Evolutionary conservation across 2,797 vertebrate species (phyloP), one percentile per base, ranked within the genome.

Genomic region (Catharus ustulatus): DNA sequence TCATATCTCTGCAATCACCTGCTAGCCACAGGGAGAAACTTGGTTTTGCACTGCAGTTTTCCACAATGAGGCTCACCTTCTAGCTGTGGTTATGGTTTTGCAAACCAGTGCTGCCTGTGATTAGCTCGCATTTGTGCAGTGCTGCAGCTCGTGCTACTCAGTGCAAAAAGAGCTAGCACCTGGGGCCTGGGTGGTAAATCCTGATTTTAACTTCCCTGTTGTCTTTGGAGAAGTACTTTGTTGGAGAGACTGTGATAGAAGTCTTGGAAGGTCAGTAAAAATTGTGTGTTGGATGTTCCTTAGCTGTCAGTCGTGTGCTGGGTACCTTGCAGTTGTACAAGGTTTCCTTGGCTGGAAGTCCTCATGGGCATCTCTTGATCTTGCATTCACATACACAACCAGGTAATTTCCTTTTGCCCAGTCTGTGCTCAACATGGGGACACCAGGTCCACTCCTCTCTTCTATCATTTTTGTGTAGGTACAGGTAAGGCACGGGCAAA

Each of bases 51-150:
- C 89, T 67, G 3, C 69, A 81, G 64, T 49, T 95, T 95, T 84
- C 96, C 95, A 84, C 66, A 82, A 88, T 93, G 92, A 97, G 69
- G 78, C 69, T 95, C 80, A 63, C 48, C 80, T 90, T 66, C 69
- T 84, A 93, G 80, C 71, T 96, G 91, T 84, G 95, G 95, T 94
- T 95, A 91, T 48, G 91, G 83, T 95, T 97, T 97, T 89, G 67
- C 80, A 96, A 77, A 86, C 67, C 89, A 49, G 13, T 71, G 79
- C 2, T 90, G 66, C 71, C 73, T 87, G 58, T 73, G 89, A 92
- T 16, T 91, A 94, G 82, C 73, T 85, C 24, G 6, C 87, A 52
- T 73, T 92, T 91, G 66, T 93, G 82, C 93, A 89, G 46, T 49
- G 71, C 83, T 92, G 82, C 86, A 94, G 79, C 81, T 93, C 9